These are phyloP conservation scores for Polymixis lichenea DNA, from an alignment of 2,888 invertebrate genomes.

Conservation along the genomic window DNA sequence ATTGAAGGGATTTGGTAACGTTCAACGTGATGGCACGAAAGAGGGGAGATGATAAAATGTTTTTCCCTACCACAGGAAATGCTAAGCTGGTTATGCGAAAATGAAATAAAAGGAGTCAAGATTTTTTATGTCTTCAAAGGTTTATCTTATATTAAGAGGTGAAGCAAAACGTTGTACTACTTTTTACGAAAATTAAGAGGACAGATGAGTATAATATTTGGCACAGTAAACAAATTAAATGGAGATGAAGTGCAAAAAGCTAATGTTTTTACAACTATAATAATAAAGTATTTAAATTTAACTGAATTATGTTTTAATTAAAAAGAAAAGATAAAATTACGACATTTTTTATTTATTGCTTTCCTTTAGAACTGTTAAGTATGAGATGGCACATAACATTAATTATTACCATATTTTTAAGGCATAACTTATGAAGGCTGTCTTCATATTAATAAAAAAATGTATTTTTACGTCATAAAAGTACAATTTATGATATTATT, in stretches of 20 bases:
- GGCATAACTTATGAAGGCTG: constrained; percentile 12
- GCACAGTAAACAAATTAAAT: too few species aligned
- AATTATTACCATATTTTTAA: constrained; percentile 26
- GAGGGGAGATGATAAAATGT: not conserved
- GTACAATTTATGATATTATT: constrained; percentile 9
- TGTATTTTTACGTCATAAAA: constrained; percentile 16
- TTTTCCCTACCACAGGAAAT: constrained; percentile 12
- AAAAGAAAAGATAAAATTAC: too few species aligned
- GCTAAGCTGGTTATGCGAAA: constrained; percentile 18
- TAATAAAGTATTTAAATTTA: too few species aligned
- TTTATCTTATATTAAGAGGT: not conserved
- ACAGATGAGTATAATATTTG: too few species aligned
- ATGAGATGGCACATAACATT: constrained; percentile 5
- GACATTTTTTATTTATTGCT: constrained; percentile 10
- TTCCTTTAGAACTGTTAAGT: not conserved
- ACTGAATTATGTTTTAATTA: too few species aligned
- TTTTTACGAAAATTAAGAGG: too few species aligned
- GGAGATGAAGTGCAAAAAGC: too few species aligned
- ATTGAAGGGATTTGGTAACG: constrained; percentile 33
- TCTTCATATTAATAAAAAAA: constrained; percentile 4
- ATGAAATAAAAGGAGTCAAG: not conserved
- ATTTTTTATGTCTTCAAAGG: not conserved
- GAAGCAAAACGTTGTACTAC: too few species aligned
- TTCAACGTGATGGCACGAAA: constrained; percentile 47
- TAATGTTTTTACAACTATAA: too few species aligned